These are phyloP conservation scores for Enteromius afrohamiltoni DNA, from an alignment of 2,797 vertebrate species.

Conservation along the genomic window DNA sequence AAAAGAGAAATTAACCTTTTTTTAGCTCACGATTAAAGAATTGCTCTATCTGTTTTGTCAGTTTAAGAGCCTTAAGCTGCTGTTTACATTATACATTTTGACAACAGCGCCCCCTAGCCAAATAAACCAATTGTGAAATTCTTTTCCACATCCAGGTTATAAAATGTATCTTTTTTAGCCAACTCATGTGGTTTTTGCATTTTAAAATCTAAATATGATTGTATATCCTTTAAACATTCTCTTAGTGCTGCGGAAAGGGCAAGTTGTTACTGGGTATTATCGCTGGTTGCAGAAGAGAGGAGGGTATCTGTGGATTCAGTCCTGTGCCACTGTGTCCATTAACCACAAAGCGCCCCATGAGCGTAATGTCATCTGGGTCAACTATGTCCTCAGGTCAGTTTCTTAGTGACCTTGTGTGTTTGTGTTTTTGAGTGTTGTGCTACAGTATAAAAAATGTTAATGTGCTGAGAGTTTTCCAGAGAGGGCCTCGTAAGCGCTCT, in stretches of 20 bases:
- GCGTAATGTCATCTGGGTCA: slow-evolving; percentile 92
- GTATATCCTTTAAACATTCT: not conserved
- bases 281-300: slow-evolving; percentile 90
- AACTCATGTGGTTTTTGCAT: not conserved
- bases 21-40: slow-evolving; percentile 18
- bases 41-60: slow-evolving; percentile 26
- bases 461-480: slow-evolving; percentile 39
- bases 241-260: slow-evolving; percentile 89
- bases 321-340: slow-evolving; percentile 89
- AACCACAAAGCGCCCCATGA: slow-evolving; percentile 90
- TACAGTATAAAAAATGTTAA: slow-evolving; percentile 47
- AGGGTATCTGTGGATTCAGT: slow-evolving; percentile 91
- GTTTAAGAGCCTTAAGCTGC: not conserved
- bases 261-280: slow-evolving; percentile 89
- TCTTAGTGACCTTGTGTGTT: slow-evolving; percentile 22
- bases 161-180: not conserved
- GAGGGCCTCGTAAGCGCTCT: slow-evolving; percentile 26
- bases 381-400: slow-evolving; percentile 88
- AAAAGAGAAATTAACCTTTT: not conserved
- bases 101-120: slow-evolving; percentile 50
- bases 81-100: slow-evolving; percentile 47
- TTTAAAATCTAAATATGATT: not conserved
- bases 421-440: slow-evolving; percentile 33
- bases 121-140: slow-evolving; percentile 2
- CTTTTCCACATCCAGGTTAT: not conserved